These are phyloP conservation scores for Agonopterix arenella DNA, from an alignment of 2,888 invertebrate genomes.

Conservation along the genomic window DNA sequence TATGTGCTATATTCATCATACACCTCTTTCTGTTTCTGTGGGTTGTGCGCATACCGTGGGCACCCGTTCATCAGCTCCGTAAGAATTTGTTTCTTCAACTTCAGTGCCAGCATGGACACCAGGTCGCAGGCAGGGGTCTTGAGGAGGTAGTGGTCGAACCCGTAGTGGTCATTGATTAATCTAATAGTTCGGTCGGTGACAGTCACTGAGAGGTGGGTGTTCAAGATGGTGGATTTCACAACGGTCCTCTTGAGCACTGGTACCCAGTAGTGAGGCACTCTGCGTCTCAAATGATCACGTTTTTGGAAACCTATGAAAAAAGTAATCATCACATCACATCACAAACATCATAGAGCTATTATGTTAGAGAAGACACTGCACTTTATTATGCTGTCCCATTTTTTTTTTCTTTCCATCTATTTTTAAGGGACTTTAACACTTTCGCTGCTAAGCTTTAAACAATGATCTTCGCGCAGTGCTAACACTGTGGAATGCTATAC, in stretches of 20 bases:
- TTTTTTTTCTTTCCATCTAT: too few species aligned
- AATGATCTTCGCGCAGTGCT: too few species aligned
- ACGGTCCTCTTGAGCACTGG: conserved; percentile 88
- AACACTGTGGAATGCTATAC: too few species aligned
- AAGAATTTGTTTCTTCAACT: conserved; percentile 91
- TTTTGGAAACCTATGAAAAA: conserved; percentile 80
- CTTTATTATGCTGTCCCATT: too few species aligned
- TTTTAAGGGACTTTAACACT: too few species aligned
- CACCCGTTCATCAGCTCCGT: conserved; percentile 82
- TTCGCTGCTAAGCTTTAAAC: too few species aligned
- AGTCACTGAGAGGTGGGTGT: conserved; percentile 87
- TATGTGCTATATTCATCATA: conserved; percentile 88
- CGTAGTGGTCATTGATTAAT: conserved; percentile 92
- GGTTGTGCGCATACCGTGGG: conserved; percentile 80
- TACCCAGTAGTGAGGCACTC: conserved; percentile 92
- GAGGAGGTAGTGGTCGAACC: conserved; percentile 96
- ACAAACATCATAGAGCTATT: too few species aligned
- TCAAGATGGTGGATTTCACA: conserved; percentile 92
- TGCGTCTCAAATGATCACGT: conserved; percentile 72
- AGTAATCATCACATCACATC: background rate
- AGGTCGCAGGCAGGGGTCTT: conserved; percentile 96
- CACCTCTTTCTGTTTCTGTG: conserved; percentile 81
- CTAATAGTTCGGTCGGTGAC: conserved; percentile 90
- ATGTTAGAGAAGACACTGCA: too few species aligned
- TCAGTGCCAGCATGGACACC: conserved; percentile 88